A percentile compares a stretch with the other conserved stretches of the same genome.
These are phyloP conservation scores for Clarias magur DNA, from an alignment of 2,113 vertebrate species.

Conservation along the genomic window DNA sequence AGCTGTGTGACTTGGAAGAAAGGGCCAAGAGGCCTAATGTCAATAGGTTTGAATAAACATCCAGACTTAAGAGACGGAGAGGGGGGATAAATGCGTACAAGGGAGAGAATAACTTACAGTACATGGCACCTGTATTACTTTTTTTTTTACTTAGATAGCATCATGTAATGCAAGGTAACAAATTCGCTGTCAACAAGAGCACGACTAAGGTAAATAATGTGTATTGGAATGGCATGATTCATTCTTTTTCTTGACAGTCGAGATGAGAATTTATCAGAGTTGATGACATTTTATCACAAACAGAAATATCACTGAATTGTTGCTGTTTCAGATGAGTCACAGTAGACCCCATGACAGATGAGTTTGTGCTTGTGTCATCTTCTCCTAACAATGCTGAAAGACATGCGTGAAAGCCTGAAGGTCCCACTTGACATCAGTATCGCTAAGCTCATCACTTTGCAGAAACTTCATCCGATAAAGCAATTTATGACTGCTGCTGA, in stretches of 20 bases:
- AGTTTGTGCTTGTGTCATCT: background rate
- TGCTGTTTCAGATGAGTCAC: background rate
- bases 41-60: conserved; percentile 66
- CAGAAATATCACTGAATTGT: background rate
- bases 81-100: conserved; percentile 3
- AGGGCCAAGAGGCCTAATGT: conserved; percentile 58
- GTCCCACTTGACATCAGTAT: conserved; percentile 62
- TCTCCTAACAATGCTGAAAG: conserved; percentile 4
- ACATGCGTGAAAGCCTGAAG: background rate
- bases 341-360: background rate
- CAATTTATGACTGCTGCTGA: conserved; percentile 77
- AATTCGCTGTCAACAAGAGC: background rate
- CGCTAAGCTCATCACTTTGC: conserved; percentile 75
- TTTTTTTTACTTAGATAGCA: background rate
- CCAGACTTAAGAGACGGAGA: conserved; percentile 48
- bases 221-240: background rate
- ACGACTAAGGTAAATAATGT: background rate
- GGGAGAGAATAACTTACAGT: background rate
- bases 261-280: too few relatives aligned
- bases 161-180: background rate
- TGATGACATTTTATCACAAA: background rate
- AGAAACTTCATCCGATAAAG: conserved; percentile 77
- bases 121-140: background rate
- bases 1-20: conserved; percentile 65
- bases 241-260: background rate